Evolutionary conservation across 2,888 invertebrate species (phyloP), one percentile per base, ranked within the genome.

Genomic region (Euphydryas editha): DNA sequence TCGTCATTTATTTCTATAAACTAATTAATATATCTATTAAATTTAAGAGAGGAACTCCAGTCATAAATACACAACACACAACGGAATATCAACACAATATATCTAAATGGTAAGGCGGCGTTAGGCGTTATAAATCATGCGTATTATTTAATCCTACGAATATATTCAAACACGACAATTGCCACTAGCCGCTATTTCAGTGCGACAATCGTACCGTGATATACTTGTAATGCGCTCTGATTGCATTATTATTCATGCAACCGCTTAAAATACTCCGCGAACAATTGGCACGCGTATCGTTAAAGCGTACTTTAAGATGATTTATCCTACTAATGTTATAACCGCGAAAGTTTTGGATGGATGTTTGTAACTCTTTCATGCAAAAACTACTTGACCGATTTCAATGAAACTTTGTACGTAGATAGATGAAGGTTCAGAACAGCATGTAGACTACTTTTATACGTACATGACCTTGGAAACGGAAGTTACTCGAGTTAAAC

Each of bases 131-230:
- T 71, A 71, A 68, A 71, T 70, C 68, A 68, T 65, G 58, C 58
- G 65, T 66, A 70, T 70, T 68, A 70, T 70, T 70, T 66, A 67
- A 68, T 68, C 65, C 63, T 63, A 70, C 68, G 65, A 67, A 42
- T 68, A 61, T 63, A 46, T 54, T 57, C 61, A 61, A 30, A 51
- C 46, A 17, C 66, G 66, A 62, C 68, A 59, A 59, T 60, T 69
- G 70, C 71, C 69, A 69, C 71, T 62, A 58, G n/a, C 56, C 20
- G 21, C 69, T 71, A 71, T 70, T 71, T 65, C 49, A 61, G 71
- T 36, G 63, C 65, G 62, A 72, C 72, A 66, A 72, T 69, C 64
- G 71, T 60, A 24, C 20, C 13, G 51, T 54, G 65, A 71, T 69
- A 67, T 56, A 69, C 64, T 64, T 63, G 64, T 67, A 67, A 66